Evolutionary conservation across 2,888 invertebrate genomes (phyloP).

Genomic region (Drosophila macrothrix): DNA sequence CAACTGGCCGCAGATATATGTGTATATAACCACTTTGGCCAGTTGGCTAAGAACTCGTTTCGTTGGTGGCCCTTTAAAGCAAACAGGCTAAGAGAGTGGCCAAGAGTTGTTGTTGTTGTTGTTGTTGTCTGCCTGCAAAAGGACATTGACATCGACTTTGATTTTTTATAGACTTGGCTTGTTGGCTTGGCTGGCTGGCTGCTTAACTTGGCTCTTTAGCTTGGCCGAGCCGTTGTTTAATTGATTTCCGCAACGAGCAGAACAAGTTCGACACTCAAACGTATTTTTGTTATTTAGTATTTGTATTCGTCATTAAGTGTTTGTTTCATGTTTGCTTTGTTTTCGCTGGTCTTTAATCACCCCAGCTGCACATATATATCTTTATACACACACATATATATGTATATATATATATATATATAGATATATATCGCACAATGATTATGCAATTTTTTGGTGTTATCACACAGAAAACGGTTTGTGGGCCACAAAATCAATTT

Average conservation of each 20-base stretch:
- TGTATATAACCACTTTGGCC: conserved; percentile 4
- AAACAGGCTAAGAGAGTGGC: conserved; percentile 12
- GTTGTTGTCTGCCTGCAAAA: conserved; percentile 32
- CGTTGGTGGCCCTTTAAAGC: conserved; percentile 17
- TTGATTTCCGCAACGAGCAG: conserved; percentile 58
- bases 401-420: background rate
- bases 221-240: conserved; percentile 29
- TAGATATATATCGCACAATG: conserved; percentile 16
- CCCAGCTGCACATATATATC: background rate
- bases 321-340: conserved; percentile 18
- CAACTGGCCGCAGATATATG: conserved; percentile 5
- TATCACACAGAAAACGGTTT: conserved; percentile 30
- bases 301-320: conserved; percentile 21
- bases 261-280: conserved; percentile 48
- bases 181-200: background rate
- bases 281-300: conserved; percentile 18
- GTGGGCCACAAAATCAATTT: conserved; percentile 34
- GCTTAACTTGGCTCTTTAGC: conserved; percentile 1
- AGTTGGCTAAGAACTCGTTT: conserved; percentile 28
- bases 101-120: background rate
- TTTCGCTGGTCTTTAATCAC: conserved; percentile 6
- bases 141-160: conserved; percentile 58
- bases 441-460: conserved; percentile 51
- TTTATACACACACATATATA: no score
- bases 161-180: conserved; percentile 41